Evolutionary conservation across 2,888 invertebrate genomes (phyloP), one percentile per base, ranked within the genome.

Genomic region (Hypena proboscidalis): DNA sequence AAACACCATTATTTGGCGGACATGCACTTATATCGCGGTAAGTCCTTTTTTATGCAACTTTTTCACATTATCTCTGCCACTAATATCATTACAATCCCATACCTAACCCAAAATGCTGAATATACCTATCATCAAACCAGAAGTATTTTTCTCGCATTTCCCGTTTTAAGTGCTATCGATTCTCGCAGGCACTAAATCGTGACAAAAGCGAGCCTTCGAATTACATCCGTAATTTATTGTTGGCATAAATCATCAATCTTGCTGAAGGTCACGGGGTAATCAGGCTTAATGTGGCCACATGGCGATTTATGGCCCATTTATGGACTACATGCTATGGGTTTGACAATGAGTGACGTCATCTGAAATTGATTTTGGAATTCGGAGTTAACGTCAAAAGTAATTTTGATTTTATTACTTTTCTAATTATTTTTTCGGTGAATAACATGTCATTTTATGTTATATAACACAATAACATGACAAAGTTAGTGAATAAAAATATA

Each of bases 181-280:
- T 61, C 46, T 13, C 45, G 38, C 66, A 65, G 43, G 42, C 48
- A 53, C 50, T 58, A 63, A 66, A 63, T 66, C 46, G 64, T 63
- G 38, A 66, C 59, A 63, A 58, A 50, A 13, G 51, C 20, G 26
- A 8, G 32, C 45, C 67, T 56, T 49, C 41, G 43, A 67, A 67
- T 63, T 67, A 57, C 49, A 38, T 44, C 50, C 46, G 50, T 47
- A 67, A 64, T 63, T 63, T 67, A 67, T 59, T 63, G 64, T 55
- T 58, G 60, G 42, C 55, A 70, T 70, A 74, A 63, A 66, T 67
- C 76, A 75, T 74, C 74, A 74, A 74, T 74, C 74, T 72, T 62
- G 50, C 37, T 39, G 73, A 72, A 74, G 76, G 74, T 71, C 74
- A 64, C 50, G 52, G 66, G 51, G 67, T 71, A 71, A 74, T 71